Percentiles rank a stretch among this genome's conserved stretches.
phyloP scores from a whole-genome alignment of 2,888 invertebrate genomes.

The Xylophagus ater region DNA sequence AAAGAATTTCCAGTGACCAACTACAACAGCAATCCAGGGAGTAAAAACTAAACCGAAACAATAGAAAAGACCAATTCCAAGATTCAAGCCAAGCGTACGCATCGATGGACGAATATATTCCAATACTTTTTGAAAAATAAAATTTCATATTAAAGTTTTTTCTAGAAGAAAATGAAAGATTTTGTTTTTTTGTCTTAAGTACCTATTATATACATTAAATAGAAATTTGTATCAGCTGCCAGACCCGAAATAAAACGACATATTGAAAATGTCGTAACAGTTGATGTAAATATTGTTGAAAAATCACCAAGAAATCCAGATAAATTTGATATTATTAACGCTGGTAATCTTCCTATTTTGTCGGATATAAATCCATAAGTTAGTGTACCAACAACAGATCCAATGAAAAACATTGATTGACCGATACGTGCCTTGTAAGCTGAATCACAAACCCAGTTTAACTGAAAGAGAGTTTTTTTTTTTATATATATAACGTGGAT shows the following conservation, averaged over 20 bases:
- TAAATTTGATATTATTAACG: slow-evolving; percentile 44
- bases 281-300: slow-evolving; percentile 42
- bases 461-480: slow-evolving; percentile 19
- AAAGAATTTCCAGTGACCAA: slow-evolving; percentile 44
- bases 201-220: slow-evolving; percentile 53
- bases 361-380: slow-evolving; percentile 48
- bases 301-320: slow-evolving; percentile 46
- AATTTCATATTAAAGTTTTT: background rate
- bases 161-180: background rate
- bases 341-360: slow-evolving; percentile 45
- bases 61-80: slow-evolving; percentile 49
- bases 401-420: slow-evolving; percentile 50
- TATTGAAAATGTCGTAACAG: slow-evolving; percentile 41
- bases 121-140: slow-evolving; percentile 38
- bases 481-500: background rate
- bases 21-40: slow-evolving; percentile 42
- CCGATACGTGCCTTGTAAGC: slow-evolving; percentile 48
- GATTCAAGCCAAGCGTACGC: slow-evolving; percentile 47
- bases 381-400: slow-evolving; percentile 48
- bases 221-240: slow-evolving; percentile 49
- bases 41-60: slow-evolving; percentile 44
- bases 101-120: slow-evolving; percentile 49
- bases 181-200: slow-evolving; percentile 20
- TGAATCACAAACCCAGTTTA: slow-evolving; percentile 51
- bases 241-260: slow-evolving; percentile 49